Evolutionary conservation across 2,888 invertebrate species (phyloP), one percentile per base, ranked within the genome.

Genomic region (Drosophila fulvimacula): DNA sequence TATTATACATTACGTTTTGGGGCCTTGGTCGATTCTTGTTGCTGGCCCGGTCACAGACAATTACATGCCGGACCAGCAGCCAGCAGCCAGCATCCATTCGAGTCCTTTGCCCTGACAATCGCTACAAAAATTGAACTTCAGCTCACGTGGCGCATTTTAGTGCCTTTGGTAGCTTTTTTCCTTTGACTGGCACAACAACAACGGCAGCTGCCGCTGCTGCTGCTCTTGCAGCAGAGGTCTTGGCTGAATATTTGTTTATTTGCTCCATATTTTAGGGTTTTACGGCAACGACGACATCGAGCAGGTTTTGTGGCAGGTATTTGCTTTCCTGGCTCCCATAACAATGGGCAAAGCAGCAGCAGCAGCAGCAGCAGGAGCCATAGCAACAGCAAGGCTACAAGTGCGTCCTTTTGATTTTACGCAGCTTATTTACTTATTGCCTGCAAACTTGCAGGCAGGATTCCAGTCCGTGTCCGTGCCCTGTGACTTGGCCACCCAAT

Each of bases 261-360:
- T 90, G 90, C 89, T 83, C 71, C 87, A 90, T 85, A 85, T 90
- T 90, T 85, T 89, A 85, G 84, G 81, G 81, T 85, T 85, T 83
- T 88, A 89, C 88, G 81, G 62, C 79, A 73, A 73, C 83, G 85
- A 89, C 89, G 82, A 87, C 83, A 88, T 85, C 80, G 82, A 89
- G 56, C 90, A 85, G 88, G 82, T 82, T 84, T 82, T 85, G 89
- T 88, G 86, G 83, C 83, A 89, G 88, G 80, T 83, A 89, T 85
- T 89, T 69, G 81, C 82, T 67, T 59, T 44, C 32, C 51, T 49
- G 48, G 55, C 64, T 46, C 19, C 59, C 64, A 73, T 57, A 68
- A 81, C 82, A 83, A 89, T 73, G 63, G 63, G 38, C 48, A 32
- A 42, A 60, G 49, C 41, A 58, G 10, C 53, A 36, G 39, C 34